These are phyloP conservation scores for Aphaenogaster ashmeadi DNA, from an alignment of 1,140 invertebrate species.

Conservation along the genomic window DNA sequence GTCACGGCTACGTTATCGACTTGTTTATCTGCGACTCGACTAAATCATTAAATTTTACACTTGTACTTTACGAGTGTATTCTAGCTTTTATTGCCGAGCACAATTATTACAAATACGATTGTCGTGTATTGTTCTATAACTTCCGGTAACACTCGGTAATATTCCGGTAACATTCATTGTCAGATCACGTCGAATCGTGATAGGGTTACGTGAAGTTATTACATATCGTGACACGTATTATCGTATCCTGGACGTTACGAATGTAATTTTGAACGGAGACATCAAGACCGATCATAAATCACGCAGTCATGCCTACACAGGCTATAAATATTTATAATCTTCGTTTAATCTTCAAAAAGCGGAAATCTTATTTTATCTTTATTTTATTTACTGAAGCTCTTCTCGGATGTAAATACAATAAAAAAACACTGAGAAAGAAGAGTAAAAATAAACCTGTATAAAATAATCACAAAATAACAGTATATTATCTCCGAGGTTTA, in stretches of 20 bases:
- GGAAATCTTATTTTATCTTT: neutral
- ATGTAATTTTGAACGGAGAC: neutral
- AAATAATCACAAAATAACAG: neutral
- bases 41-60: conserved; percentile 2
- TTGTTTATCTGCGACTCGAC: conserved; percentile 12
- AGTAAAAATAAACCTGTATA: neutral
- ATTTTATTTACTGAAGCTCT: neutral
- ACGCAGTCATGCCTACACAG: neutral
- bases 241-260: neutral
- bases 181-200: neutral
- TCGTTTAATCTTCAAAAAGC: neutral
- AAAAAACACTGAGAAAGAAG: neutral
- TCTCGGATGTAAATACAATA: neutral
- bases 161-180: neutral
- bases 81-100: neutral
- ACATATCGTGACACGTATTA: conserved; percentile 7
- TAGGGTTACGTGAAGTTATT: neutral
- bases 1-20: neutral
- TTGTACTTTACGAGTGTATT: neutral
- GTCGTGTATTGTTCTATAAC: neutral
- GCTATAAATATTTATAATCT: neutral
- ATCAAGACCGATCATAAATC: neutral
- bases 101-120: neutral
- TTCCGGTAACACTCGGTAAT: neutral
- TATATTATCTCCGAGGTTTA: neutral